A percentile compares a stretch with the other conserved stretches of the same genome.
Conservation (phyloP, 2,113 vertebrate species). For the Tringa solitaria region DNA sequence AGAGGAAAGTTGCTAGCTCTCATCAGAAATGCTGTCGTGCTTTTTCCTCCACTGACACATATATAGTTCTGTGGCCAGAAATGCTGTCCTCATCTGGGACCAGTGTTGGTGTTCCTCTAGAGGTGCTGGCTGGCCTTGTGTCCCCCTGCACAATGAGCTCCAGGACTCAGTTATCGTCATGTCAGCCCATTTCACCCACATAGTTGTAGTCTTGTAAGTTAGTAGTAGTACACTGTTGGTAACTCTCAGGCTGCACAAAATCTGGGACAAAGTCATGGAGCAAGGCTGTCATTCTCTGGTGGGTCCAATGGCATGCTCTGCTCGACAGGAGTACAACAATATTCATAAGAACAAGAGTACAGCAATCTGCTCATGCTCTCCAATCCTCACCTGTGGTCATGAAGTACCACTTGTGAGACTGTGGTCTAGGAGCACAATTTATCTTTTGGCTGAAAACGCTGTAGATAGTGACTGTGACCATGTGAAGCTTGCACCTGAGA, state of each 20-base stretch:
- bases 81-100: neutral
- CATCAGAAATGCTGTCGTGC: neutral
- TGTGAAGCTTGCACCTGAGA: neutral
- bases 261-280: neutral
- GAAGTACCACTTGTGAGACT: neutral
- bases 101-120: rapidly evolving
- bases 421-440: neutral
- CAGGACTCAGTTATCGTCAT: rapidly evolving
- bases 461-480: neutral
- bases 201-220: neutral
- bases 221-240: neutral
- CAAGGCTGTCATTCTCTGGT: neutral
- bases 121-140: neutral
- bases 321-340: neutral
- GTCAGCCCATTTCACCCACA: neutral
- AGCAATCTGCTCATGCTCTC: neutral
- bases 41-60: neutral
- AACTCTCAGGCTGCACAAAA: neutral
- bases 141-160: neutral
- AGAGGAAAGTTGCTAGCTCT: neutral
- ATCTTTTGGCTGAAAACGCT: neutral
- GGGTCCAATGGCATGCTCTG: neutral
- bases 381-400: neutral
- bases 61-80: neutral
- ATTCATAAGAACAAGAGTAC: too few relatives aligned